phyloP scores from a whole-genome alignment of 1,140 invertebrate genomes.

The Bombus turneri region DNA sequence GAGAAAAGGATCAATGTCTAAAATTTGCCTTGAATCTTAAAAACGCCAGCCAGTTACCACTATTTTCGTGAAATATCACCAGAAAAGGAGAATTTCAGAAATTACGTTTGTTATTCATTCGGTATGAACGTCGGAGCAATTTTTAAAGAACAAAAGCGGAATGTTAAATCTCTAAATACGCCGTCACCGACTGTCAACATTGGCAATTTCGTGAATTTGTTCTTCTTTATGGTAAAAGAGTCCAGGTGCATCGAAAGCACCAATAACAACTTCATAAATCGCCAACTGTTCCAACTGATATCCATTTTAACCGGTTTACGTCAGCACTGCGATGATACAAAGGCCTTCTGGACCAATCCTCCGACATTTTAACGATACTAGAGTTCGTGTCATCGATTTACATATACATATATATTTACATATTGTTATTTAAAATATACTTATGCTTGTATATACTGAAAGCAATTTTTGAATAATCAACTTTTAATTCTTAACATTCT shows the following conservation, averaged over 20 bases:
- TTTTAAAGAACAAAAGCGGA: neutral
- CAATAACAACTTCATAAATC: neutral
- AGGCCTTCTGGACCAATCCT: neutral
- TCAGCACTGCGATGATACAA: neutral
- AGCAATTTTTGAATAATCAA: too few relatives aligned
- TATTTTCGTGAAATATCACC: constrained; percentile 8
- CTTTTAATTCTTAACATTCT: too few relatives aligned
- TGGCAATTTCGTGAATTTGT: neutral
- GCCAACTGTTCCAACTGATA: neutral
- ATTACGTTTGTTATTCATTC: constrained; percentile 5
- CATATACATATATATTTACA: too few relatives aligned
- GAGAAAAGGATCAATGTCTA: neutral
- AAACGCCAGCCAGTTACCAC: neutral
- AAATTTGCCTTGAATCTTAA: neutral
- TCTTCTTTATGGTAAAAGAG: neutral
- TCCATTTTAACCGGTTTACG: neutral
- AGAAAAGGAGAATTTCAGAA: neutral
- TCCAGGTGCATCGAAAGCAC: neutral
- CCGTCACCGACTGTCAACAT: neutral
- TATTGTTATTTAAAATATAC: too few relatives aligned
- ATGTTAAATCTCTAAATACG: constrained; percentile 3
- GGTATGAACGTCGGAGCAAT: neutral
- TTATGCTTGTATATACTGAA: too few relatives aligned
- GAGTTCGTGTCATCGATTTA: too few relatives aligned
- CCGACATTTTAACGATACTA: too few relatives aligned